Percentiles rank a stretch among this genome's conserved stretches.
Evolutionary conservation across 2,797 vertebrate species (phyloP).

Genomic region (Anguilla marmorata): DNA sequence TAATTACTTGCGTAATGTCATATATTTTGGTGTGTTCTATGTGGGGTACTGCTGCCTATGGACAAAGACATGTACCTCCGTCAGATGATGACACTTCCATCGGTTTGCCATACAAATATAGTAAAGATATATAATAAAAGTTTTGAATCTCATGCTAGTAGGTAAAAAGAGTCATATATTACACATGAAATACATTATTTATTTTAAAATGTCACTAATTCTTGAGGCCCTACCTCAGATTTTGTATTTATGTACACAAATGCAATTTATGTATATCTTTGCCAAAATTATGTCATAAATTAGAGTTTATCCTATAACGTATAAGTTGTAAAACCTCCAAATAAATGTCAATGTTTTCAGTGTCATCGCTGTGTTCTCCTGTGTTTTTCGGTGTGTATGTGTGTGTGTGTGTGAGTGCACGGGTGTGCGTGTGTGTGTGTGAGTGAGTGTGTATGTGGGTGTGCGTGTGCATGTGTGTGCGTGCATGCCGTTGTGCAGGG

Average conservation of each 20-base stretch:
- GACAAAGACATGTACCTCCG: conserved; percentile 94
- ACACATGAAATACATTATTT: conserved; percentile 82
- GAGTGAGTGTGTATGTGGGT: no score
- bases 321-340: conserved; percentile 85
- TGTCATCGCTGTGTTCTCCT: conserved; percentile 49
- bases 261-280: conserved; percentile 98
- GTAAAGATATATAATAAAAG: conserved; percentile 66
- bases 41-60: conserved; percentile 90
- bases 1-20: conserved; percentile 96
- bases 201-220: conserved; percentile 87
- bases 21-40: conserved; percentile 85
- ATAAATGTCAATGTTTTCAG: conserved; percentile 96
- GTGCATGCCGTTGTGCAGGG: not conserved
- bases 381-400: conserved; percentile 33
- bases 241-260: conserved; percentile 99
- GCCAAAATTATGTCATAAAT: conserved; percentile 90
- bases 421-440: not conserved
- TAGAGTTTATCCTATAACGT: conserved; percentile 90
- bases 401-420: no score
- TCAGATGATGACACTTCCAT: conserved; percentile 76
- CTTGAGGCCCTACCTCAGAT: conserved; percentile 99
- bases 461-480: not conserved
- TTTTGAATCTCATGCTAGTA: conserved; percentile 80
- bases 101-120: conserved; percentile 73
- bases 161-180: conserved; percentile 67